These are phyloP conservation scores for Lerista edwardsae DNA, from an alignment of 2,797 vertebrate species.

Conservation along the genomic window DNA sequence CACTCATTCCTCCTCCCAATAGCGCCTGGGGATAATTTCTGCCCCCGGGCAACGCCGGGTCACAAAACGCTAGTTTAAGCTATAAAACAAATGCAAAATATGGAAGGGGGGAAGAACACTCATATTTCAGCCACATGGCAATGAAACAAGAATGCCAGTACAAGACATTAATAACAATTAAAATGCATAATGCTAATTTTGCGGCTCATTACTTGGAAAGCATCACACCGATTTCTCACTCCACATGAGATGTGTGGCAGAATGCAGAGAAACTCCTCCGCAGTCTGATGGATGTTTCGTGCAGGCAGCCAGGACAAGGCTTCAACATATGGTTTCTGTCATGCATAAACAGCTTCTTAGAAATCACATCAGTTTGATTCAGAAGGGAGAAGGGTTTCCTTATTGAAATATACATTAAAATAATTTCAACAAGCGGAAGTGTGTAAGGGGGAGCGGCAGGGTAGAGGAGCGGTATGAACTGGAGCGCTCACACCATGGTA, in stretches of 20 bases:
- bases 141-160: slow-evolving; percentile 55
- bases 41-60: too few species aligned
- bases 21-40: too few species aligned
- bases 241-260: slow-evolving; percentile 20
- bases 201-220: slow-evolving; percentile 67
- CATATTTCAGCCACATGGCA: slow-evolving; percentile 42
- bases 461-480: background rate
- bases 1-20: too few species aligned
- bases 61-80: too few species aligned
- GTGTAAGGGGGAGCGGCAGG: background rate
- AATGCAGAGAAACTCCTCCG: background rate
- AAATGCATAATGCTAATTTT: slow-evolving; percentile 70
- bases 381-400: background rate
- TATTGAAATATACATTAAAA: slow-evolving; percentile 20
- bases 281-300: slow-evolving; percentile 41
- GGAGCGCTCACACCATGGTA: rapidly evolving
- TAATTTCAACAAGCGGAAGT: slow-evolving; percentile 24
- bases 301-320: background rate
- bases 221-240: slow-evolving; percentile 52
- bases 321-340: slow-evolving; percentile 61
- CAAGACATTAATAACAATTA: slow-evolving; percentile 72
- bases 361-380: slow-evolving; percentile 46
- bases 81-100: slow-evolving; percentile 22
- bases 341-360: slow-evolving; percentile 28
- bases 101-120: background rate